Evolutionary conservation across 2,113 vertebrate genomes (phyloP), one percentile per base, ranked within the genome.

Genomic region (Chunga burmeisteri): DNA sequence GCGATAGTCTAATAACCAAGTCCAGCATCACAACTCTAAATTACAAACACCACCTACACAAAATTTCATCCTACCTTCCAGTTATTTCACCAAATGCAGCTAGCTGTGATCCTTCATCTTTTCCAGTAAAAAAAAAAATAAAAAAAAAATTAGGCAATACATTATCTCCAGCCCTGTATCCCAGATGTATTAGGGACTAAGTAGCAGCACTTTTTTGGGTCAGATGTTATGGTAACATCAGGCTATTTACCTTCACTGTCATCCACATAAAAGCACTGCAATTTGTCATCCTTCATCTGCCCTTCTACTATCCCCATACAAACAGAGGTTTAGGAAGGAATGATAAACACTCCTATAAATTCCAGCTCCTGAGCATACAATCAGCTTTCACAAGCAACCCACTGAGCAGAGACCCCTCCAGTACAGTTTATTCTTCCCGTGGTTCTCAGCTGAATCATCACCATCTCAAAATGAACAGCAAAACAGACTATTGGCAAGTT

Each of bases 371-470:
- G 29, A 81, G 81, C 86, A 79, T 2, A 75, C 34, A 32, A 94
- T 84, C 63, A 74, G 44, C 77, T 93, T 91, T 84, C 88, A 78
- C 55, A 56, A 67, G 74, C 68, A 89, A 68, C 81, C 68, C 84
- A 89, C 55, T 34, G 68, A 79, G 93, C 27, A 19, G 83, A 90
- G 65, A 89, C 47, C 38, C 63, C 65, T 84, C 67, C 61, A 27
- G 87, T 42, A 78, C 19, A 93, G 68, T n/a, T 86, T 38, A 81
- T 44, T 91, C 66, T 78, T 89, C 38, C 79, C 30, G 19, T 58
- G 17, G 58, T 70, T 92, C 63, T 84, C 56, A 87, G 77, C 29
- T 95, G 83, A 94, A 86, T 88, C 75, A 86, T 50, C 86, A 94
- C 17, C 44, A 62, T 30, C 42, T 50, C 59, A 81, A 81, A 95